Base-by-base conservation (phyloP, 2,888 invertebrate species). In the Hemistola chrysoprasaria region DNA sequence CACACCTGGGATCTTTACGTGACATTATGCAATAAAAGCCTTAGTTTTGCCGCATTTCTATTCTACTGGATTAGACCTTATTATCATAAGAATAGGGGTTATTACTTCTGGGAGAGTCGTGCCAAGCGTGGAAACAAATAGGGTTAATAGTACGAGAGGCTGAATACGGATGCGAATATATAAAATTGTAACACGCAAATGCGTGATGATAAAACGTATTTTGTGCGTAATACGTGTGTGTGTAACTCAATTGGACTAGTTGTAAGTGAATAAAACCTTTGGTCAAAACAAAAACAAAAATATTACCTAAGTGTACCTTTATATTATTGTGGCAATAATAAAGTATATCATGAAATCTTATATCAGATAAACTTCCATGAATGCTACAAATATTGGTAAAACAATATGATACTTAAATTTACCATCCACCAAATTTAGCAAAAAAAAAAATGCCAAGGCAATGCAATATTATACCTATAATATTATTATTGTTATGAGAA, bases 1-100 rank as follows among this genome's bases (percentile, higher is more conserved):
- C 78, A 69, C 84, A 84, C 84, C 82, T 83, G 81, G 77, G 75
- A 73, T 75, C 74, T 67, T 79, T 75, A 65, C 85, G 85, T 84
- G 85, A 81, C 78, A 76, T 66, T 70, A 66, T 62, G 74, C 78
- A 79, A 83, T 85, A 84, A 84, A 78, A 68, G 63, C 61, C 62
- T 66, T 56, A 53, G 54, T 56, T 51, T 50, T 55, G 52, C 60
- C 50, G 66, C 53, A 29, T 56, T 56, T 39, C 11, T 39, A 39
- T 50, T 33, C 54, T 25, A 22, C 16, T 8, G 31, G 35, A 52
- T 47, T 50, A 16, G 25, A 47, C 59, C 61, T 54, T 68, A 68
- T 39, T 6, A 0, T 0, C 0, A 21, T 11, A 8, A 6, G 1
- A 7, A 56, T 67, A 75, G 48, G 52, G 65, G 38, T 44, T 20